These are phyloP conservation scores for Eupithecia dodoneata DNA, from an alignment of 2,888 invertebrate genomes.

Conservation along the genomic window DNA sequence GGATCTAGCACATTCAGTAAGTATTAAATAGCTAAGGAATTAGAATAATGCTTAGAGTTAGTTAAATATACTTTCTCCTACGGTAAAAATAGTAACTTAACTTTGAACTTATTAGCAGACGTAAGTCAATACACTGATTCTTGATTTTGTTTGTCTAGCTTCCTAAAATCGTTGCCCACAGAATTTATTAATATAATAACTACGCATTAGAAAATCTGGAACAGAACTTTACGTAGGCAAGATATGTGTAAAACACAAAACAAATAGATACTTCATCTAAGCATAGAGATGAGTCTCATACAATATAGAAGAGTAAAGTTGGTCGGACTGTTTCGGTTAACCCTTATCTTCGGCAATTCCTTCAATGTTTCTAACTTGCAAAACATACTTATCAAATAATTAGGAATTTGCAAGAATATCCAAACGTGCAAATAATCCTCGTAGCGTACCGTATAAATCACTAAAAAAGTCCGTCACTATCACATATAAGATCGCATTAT, in stretches of 20 bases:
- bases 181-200: conserved; percentile 22
- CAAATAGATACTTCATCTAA: not conserved
- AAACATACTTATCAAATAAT: conserved; percentile 64
- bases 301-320: not conserved
- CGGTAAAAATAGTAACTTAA: conserved; percentile 57
- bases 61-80: conserved; percentile 64
- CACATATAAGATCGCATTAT: conserved; percentile 61
- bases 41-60: conserved; percentile 67
- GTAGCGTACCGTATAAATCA: conserved; percentile 66
- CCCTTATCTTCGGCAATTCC: conserved; percentile 37
- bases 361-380: conserved; percentile 57
- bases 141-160: conserved; percentile 43
- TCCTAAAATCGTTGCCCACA: conserved; percentile 52
- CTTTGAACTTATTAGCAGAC: conserved; percentile 45
- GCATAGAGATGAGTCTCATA: not conserved
- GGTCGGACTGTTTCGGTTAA: conserved; percentile 20
- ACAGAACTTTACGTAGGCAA: conserved; percentile 17
- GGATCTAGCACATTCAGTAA: conserved; percentile 73
- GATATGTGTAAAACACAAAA: conserved; percentile 15
- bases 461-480: conserved; percentile 66
- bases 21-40: conserved; percentile 71
- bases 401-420: conserved; percentile 69
- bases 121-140: conserved; percentile 39
- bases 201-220: conserved; percentile 29
- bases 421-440: conserved; percentile 77